Base-by-base conservation (phyloP, 2,888 invertebrate species). In the Trimorus sp. region DNA sequence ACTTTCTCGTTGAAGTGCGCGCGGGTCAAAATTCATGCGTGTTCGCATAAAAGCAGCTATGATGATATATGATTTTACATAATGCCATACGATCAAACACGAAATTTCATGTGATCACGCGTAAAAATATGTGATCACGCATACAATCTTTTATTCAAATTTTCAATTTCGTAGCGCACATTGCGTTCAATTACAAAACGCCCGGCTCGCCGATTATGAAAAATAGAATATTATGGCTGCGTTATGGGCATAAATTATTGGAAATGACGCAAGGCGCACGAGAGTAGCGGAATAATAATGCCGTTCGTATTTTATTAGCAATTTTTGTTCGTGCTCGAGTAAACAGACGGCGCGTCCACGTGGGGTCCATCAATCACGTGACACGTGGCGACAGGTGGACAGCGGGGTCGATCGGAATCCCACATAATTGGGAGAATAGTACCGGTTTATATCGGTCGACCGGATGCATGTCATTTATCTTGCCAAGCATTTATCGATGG, bases 381-480 rank as follows among this genome's bases (percentile, higher is more conserved):
- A 80, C 70, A 77, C 81, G 84, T 85, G 88, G 84, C 86, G 89
- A 89, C 89, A 89, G 89, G 87, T 26, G 26, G 85, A 87, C 85
- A 86, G 75, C 78, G 81, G 86, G 85, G 85, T 87, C 86, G 85
- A 86, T 86, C 86, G 85, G 84, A 86, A 87, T 83, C 84, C 87
- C 84, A 86, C 87, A 87, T 88, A 88, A 88, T 88, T 87, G 87
- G 86, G 84, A 85, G 87, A 88, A 88, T 85, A 88, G 87, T 84
- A 86, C 85, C 85, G 88, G 87, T 89, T 88, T 68, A 69, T 87
- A 87, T 87, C 87, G 86, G 87, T 87, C 86, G 85, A 84, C 84
- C 87, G 87, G 87, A 86, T 86, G 84, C 86, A 84, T 85, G 86
- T 88, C 88, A 85, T 89, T 89, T 89, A 89, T 89, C 88, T 89